phyloP scores from a whole-genome alignment of 2,888 invertebrate genomes.

The Synanthedon vespiformis region DNA sequence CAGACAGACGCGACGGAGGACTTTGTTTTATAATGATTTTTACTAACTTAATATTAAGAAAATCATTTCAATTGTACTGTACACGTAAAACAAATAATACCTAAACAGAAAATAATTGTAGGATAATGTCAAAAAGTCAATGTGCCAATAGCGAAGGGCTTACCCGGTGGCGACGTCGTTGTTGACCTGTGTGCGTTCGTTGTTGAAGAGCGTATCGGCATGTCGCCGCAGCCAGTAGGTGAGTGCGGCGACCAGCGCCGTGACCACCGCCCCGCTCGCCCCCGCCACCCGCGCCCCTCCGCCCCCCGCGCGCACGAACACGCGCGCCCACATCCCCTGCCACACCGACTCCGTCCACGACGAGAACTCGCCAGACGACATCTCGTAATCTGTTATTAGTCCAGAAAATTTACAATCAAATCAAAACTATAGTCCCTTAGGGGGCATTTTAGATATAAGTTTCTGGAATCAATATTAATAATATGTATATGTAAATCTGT shows the following conservation, averaged over 20 bases:
- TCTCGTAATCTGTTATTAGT: constrained; percentile 74
- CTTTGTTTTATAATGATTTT: too few relatives aligned
- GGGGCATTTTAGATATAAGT: too few relatives aligned
- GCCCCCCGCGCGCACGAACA: constrained; percentile 81
- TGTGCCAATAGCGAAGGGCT: constrained; percentile 4
- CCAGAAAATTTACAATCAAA: too few relatives aligned
- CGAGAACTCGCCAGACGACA: constrained; percentile 81
- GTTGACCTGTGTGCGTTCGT: constrained; percentile 13
- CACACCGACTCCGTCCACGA: constrained; percentile 93
- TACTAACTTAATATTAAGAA: too few relatives aligned
- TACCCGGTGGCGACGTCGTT: constrained; percentile 36
- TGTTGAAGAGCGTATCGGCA: constrained; percentile 24
- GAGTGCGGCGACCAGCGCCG: constrained; percentile 28
- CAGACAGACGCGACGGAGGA: too few relatives aligned
- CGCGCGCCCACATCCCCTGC: constrained; percentile 77
- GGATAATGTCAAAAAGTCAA: not conserved
- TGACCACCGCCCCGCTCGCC: constrained; percentile 24
- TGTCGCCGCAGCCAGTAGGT: constrained; percentile 42
- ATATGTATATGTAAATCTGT: too few relatives aligned
- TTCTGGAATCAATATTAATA: too few relatives aligned
- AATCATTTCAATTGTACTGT: too few relatives aligned
- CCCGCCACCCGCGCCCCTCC: constrained; percentile 40
- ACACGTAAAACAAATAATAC: too few relatives aligned
- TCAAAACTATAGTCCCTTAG: too few relatives aligned
- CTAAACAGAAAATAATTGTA: too few relatives aligned